Percentiles rank a stretch among this genome's conserved stretches.
Evolutionary conservation across 2,797 vertebrate species (phyloP).

Genomic region (Notamacropus eugenii): DNA sequence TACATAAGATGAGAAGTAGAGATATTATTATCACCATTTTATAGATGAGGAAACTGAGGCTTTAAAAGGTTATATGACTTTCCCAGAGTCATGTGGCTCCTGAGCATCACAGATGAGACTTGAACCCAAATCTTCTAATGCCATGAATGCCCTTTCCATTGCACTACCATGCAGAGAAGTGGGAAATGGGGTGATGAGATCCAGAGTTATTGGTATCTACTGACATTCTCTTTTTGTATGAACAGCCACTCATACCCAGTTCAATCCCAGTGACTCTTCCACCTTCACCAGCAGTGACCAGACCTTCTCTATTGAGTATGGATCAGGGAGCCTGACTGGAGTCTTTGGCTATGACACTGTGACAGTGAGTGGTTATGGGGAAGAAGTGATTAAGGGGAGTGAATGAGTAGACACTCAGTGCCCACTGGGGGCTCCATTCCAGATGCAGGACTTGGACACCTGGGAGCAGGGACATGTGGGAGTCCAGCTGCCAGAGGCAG

Average conservation of each 20-base stretch:
- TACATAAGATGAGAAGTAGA: background rate
- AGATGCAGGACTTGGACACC: background rate
- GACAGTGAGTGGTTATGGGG: constrained; percentile 9
- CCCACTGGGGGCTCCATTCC: background rate
- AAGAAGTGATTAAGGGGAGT: background rate
- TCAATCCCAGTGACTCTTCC: background rate
- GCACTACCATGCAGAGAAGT: no score
- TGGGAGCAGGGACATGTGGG: background rate
- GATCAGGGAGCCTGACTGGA: constrained; percentile 51
- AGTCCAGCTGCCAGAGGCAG: background rate
- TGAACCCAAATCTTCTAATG: background rate
- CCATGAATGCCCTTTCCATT: background rate
- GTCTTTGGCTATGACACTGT: constrained; percentile 73
- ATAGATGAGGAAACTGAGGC: background rate
- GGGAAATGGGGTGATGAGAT: no score
- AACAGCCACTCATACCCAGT: no score
- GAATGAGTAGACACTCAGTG: background rate
- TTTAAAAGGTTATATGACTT: background rate
- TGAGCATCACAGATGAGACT: background rate
- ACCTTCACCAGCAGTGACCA: background rate
- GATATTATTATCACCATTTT: background rate
- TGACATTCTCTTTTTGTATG: no score
- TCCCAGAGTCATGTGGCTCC: background rate
- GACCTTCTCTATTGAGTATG: constrained; percentile 60
- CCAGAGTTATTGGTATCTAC: no score